Evolutionary conservation across 2,113 vertebrate species (phyloP), one percentile per base, ranked within the genome.

Genomic region (Pteruthius melanotis): DNA sequence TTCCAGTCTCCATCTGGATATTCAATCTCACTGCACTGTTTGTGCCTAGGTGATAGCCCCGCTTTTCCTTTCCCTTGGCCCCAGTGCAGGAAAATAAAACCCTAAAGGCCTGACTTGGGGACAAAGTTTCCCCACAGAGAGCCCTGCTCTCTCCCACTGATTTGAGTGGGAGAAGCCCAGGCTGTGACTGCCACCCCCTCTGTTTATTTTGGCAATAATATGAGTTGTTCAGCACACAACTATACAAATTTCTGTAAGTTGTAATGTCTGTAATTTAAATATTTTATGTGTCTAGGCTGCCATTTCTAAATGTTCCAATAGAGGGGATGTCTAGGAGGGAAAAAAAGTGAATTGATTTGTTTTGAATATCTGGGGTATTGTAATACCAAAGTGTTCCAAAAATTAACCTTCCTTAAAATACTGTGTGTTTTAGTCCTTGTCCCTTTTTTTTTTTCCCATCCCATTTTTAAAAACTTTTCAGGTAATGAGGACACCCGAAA

Each of bases 1-100:
- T 90, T 76, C 74, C 79, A 77, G 37, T 31, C 85, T 68, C 89
- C 86, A 83, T 93, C 83, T 93, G 85, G 72, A 64, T 60, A 92
- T 87, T 83, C 70, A 85, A 19, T 65, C 89, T 82, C n/a, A n/a
- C 56, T 49, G 76, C 13, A 31, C 23, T 63, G 71, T 39, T 83
- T 52, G 60, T 78, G 64, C 60, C 64, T 27, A 1, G 56, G 42
- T 23, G 27, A 72, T 7, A 76, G 56, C 39, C 39, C 54, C 63
- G 45, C 33, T 68, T 47, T 15, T 77, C 26, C 63, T 28, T 44
- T 77, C 65, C 33, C 45, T 78, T 14, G 1, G 56, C 45, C 42
- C 37, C 39, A 53, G 60, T 6, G 66, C 16, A 47, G 28, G 37
- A 93, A 91, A 93, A 78, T n/a, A 80, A 93, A 94, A 66, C 16